phyloP scores from a whole-genome alignment of 2,888 invertebrate species.

The Mallateleia sp. region DNA sequence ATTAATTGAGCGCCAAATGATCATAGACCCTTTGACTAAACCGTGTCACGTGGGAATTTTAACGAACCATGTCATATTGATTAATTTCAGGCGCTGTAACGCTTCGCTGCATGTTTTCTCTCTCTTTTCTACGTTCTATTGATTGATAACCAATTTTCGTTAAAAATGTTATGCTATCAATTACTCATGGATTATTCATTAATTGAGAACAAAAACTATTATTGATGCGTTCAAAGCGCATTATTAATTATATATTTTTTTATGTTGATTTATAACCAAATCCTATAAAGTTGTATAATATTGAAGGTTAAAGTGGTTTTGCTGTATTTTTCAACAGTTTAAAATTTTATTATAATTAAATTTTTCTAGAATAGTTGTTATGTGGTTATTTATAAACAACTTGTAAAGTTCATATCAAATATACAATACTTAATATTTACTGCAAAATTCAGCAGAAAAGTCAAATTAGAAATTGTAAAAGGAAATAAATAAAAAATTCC shows the following conservation, averaged over 20 bases:
- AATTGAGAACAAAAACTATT: conserved; percentile 21
- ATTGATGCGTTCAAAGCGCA: neutral
- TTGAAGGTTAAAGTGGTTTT: too few species aligned
- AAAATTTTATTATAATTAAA: too few species aligned
- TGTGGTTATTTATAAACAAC: too few species aligned
- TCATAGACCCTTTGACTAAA: conserved; percentile 61
- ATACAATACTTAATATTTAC: too few species aligned
- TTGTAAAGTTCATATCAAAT: too few species aligned
- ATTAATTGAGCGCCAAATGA: conserved; percentile 70
- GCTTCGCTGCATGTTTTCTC: conserved; percentile 4
- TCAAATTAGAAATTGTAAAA: too few species aligned
- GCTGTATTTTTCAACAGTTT: too few species aligned
- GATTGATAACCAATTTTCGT: conserved; percentile 24
- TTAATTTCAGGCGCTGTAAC: conserved; percentile 46
- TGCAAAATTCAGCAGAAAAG: too few species aligned
- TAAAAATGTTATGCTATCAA: conserved; percentile 11
- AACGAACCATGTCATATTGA: conserved; percentile 70
- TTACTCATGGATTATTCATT: conserved; percentile 13
- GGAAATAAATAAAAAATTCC: too few species aligned
- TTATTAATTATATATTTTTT: conserved; percentile 11
- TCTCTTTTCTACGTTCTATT: conserved; percentile 10
- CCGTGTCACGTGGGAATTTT: conserved; percentile 65
- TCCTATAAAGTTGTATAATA: too few species aligned
- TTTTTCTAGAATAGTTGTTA: too few species aligned
- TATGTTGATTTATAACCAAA: too few species aligned